These are phyloP conservation scores for Eulacestoma nigropectus DNA, from an alignment of 2,113 vertebrate genomes.

Conservation along the genomic window DNA sequence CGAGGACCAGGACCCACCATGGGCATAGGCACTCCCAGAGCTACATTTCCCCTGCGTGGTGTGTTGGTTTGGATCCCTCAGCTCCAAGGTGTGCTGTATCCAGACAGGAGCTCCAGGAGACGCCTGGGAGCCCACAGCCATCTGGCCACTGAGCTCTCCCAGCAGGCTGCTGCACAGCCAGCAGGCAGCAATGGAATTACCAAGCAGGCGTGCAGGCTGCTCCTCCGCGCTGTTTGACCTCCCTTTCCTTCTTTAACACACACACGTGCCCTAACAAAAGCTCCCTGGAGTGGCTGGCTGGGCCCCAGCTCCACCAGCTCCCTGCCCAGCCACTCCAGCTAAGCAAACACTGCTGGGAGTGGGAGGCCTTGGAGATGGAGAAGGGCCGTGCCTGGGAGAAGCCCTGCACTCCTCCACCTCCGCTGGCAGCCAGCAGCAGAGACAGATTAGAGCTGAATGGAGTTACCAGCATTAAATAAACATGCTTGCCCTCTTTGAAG, in stretches of 20 bases:
- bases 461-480: constrained; percentile 17
- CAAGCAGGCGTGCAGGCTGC: neutral
- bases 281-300: fast-evolving
- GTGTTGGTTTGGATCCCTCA: neutral
- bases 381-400: neutral
- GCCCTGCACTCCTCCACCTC: neutral
- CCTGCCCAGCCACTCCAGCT: neutral
- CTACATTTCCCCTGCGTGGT: fast-evolving
- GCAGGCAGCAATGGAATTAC: neutral
- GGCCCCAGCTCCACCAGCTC: neutral
- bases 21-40: fast-evolving
- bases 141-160: neutral
- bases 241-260: neutral
- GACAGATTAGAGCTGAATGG: constrained; percentile 1
- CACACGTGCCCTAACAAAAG: neutral
- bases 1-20: fast-evolving
- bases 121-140: neutral
- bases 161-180: neutral
- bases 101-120: neutral
- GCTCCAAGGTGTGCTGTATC: neutral
- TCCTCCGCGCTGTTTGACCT: neutral
- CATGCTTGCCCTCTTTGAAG: constrained; percentile 28
- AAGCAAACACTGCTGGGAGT: neutral
- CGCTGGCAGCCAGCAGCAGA: neutral
- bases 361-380: neutral